Conservation (phyloP, 1,140 invertebrate species). For the Tetramorium alpestre region DNA sequence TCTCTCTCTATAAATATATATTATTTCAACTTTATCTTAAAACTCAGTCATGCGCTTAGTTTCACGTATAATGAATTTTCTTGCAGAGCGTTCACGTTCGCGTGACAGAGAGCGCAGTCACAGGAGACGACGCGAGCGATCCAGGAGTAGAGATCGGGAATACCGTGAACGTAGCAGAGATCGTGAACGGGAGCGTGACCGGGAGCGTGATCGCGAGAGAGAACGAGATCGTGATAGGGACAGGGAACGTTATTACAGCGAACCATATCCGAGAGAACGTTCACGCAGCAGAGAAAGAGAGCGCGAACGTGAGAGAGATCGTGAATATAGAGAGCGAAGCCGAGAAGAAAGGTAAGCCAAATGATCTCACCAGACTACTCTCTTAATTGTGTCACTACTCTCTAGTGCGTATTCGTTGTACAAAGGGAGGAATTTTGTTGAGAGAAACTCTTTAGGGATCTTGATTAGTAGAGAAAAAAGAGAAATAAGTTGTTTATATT, state of each 20-base stretch:
- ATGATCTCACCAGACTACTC: slow-evolving; percentile 64
- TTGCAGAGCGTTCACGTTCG: slow-evolving; percentile 90
- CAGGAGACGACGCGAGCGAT: slow-evolving; percentile 91
- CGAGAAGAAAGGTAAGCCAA: slow-evolving; percentile 90
- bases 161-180: slow-evolving; percentile 91
- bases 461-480: background rate
- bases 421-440: background rate
- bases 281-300: slow-evolving; percentile 91
- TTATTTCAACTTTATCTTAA: background rate
- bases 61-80: slow-evolving; percentile 38
- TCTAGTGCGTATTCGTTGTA: background rate
- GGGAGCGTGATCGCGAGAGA: slow-evolving; percentile 88
- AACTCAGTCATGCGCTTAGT: background rate
- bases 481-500: background rate
- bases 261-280: slow-evolving; percentile 84
- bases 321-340: slow-evolving; percentile 89
- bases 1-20: too few relatives aligned
- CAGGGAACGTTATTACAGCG: slow-evolving; percentile 84
- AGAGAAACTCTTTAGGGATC: background rate
- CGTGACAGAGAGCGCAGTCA: slow-evolving; percentile 91
- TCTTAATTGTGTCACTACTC: slow-evolving; percentile 20
- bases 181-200: slow-evolving; percentile 87
- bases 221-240: slow-evolving; percentile 88
- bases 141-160: slow-evolving; percentile 92
- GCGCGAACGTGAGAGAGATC: slow-evolving; percentile 89